Evolutionary conservation across 2,888 invertebrate species (phyloP).

Genomic region (Aleiodes leptofemur): DNA sequence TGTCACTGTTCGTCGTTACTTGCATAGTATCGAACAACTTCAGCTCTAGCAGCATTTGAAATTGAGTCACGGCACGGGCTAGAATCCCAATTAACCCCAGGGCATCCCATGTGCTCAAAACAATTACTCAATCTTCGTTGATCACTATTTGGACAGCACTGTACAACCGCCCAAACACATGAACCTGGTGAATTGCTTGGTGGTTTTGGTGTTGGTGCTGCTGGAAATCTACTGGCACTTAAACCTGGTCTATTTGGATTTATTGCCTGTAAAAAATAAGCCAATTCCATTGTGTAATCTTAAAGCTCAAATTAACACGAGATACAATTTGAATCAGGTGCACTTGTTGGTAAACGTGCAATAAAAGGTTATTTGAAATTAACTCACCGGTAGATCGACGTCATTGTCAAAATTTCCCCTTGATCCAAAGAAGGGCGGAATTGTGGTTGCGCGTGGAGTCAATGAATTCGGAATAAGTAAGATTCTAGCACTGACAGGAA

Average conservation of each 20-base stretch:
- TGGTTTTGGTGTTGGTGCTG: constrained; percentile 75
- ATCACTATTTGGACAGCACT: constrained; percentile 79
- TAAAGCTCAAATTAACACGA: no score
- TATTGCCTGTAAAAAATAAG: constrained; percentile 61
- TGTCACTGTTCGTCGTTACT: constrained; percentile 22
- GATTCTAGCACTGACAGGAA: constrained; percentile 67
- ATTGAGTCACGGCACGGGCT: constrained; percentile 83
- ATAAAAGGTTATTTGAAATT: neutral
- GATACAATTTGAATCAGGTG: no score
- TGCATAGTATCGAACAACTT: constrained; percentile 63
- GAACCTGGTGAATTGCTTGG: constrained; percentile 76
- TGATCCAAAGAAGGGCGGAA: constrained; percentile 38
- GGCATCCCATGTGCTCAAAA: constrained; percentile 84
- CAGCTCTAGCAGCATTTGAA: constrained; percentile 76
- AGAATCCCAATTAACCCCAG: constrained; percentile 83
- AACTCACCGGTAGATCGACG: constrained; percentile 65
- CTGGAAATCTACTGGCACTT: constrained; percentile 62
- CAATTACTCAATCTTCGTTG: constrained; percentile 75
- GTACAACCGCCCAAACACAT: constrained; percentile 86
- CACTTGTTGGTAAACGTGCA: no score
- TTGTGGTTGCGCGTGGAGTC: constrained; percentile 31
- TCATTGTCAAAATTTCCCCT: constrained; percentile 56
- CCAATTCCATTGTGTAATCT: no score
- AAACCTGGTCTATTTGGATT: constrained; percentile 62
- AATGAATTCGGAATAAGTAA: constrained; percentile 54